These are phyloP conservation scores for Neotoma lepida DNA, from an alignment of 2,113 vertebrate species.

Conservation along the genomic window DNA sequence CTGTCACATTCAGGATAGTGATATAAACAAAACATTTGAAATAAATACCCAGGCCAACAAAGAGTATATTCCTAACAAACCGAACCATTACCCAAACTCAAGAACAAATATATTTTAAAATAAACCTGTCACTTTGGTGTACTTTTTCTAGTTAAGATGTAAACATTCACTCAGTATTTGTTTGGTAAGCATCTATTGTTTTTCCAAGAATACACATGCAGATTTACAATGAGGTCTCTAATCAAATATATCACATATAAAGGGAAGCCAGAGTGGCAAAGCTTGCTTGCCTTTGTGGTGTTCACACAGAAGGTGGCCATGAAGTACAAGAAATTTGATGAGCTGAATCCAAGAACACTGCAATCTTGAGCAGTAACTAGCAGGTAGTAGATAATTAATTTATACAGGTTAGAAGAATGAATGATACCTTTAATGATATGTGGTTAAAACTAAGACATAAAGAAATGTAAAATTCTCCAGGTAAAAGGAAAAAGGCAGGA, in stretches of 20 bases:
- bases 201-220: neutral
- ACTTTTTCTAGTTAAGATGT: neutral
- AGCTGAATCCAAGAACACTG: neutral
- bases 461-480: neutral
- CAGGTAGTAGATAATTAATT: neutral
- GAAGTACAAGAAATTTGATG: neutral
- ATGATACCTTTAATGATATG: neutral
- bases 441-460: neutral
- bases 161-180: neutral
- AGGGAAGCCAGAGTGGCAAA: neutral
- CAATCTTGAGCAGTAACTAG: neutral
- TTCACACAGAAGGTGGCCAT: neutral
- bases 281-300: neutral
- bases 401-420: neutral
- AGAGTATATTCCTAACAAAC: neutral
- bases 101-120: constrained; percentile 31
- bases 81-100: neutral
- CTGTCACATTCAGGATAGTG: neutral
- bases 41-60: neutral
- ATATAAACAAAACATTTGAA: neutral
- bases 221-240: neutral
- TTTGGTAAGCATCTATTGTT: neutral
- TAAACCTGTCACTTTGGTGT: neutral
- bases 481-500: neutral
- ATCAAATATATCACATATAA: neutral